phyloP scores from a whole-genome alignment of 2,797 vertebrate genomes.

The Corythornis leucogaster region DNA sequence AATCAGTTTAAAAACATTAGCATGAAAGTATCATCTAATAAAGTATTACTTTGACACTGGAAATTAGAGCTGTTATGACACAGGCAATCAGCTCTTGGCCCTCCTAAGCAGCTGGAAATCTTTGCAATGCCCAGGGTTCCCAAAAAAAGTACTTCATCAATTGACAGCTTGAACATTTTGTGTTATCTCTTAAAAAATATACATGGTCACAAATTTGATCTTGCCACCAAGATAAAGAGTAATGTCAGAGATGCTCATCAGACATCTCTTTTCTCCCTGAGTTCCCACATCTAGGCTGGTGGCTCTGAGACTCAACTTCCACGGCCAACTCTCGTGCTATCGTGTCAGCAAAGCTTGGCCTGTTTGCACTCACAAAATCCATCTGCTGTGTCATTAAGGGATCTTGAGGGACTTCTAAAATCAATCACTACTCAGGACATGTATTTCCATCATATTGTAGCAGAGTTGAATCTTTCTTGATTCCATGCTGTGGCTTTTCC shows the following conservation, averaged over 20 bases:
- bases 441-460: accelerated
- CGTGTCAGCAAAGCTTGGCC: accelerated
- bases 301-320: background rate
- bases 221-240: background rate
- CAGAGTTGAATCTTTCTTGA: background rate
- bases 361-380: background rate
- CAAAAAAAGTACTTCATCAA: too few species aligned
- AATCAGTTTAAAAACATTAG: background rate
- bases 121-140: background rate
- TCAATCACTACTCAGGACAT: too few species aligned
- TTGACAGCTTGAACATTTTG: background rate
- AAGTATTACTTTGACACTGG: background rate
- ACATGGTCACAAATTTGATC: background rate
- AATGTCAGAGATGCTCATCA: background rate
- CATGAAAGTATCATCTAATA: background rate
- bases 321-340: accelerated
- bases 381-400: background rate
- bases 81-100: background rate
- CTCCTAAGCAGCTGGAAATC: background rate
- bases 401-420: background rate
- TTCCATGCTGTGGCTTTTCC: background rate
- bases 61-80: background rate
- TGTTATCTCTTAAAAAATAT: background rate
- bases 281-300: background rate
- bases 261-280: accelerated